A percentile compares a stretch with the other conserved stretches of the same genome.
These are phyloP conservation scores for Rhopalosiphum maidis DNA, from an alignment of 1,140 invertebrate genomes.

Conservation along the genomic window DNA sequence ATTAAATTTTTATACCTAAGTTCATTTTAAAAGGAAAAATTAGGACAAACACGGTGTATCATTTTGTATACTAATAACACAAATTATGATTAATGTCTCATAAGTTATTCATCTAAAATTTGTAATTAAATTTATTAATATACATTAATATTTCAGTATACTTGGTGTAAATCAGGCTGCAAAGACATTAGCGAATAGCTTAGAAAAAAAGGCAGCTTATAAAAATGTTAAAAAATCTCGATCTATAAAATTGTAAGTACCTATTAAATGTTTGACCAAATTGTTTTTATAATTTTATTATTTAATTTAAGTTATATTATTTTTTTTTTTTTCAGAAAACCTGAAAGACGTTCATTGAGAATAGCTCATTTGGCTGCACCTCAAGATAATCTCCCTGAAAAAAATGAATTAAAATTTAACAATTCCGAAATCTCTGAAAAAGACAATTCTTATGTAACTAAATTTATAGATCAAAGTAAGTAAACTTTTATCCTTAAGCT, in stretches of 20 bases:
- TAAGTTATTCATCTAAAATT: not conserved
- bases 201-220: not conserved
- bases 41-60: too few relatives aligned
- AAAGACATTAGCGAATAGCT: not conserved
- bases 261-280: not conserved
- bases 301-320: not conserved
- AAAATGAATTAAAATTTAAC: not conserved
- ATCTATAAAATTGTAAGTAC: not conserved
- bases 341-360: slow-evolving; percentile 26
- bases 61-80: too few relatives aligned
- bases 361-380: not conserved
- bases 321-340: not conserved
- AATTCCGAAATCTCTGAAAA: not conserved
- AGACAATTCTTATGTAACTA: not conserved
- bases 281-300: not conserved
- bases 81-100: too few relatives aligned
- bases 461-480: not conserved
- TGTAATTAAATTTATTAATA: not conserved
- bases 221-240: not conserved
- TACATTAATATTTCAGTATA: not conserved
- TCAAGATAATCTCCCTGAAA: not conserved
- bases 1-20: too few relatives aligned
- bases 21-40: too few relatives aligned
- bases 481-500: not conserved
- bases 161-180: slow-evolving; percentile 42